These are phyloP conservation scores for Megalonaias nervosa DNA, from an alignment of 1,140 invertebrate species.

Conservation along the genomic window DNA sequence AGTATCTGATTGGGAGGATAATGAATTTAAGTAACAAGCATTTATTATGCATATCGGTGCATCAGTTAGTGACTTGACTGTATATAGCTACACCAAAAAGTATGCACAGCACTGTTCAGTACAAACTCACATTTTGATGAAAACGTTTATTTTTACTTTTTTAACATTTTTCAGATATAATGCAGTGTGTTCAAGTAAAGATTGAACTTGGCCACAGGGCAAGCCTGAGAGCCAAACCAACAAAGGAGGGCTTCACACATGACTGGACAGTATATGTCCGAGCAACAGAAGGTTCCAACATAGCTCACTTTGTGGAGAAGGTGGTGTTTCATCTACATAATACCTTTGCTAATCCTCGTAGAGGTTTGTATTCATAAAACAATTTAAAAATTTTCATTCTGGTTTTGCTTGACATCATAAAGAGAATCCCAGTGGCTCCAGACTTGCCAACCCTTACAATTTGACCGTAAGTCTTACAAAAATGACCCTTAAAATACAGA, in stretches of 20 bases:
- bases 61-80: too few relatives aligned
- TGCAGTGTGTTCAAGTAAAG: slow-evolving; percentile 84
- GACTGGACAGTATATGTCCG: slow-evolving; percentile 98
- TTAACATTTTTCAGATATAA: slow-evolving; percentile 1
- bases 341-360: slow-evolving; percentile 91
- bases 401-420: background rate
- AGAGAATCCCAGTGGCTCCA: background rate
- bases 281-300: slow-evolving; percentile 84
- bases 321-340: slow-evolving; percentile 94
- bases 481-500: too few relatives aligned
- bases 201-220: slow-evolving; percentile 94
- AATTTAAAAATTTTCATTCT: background rate
- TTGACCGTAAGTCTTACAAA: too few relatives aligned
- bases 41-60: too few relatives aligned
- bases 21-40: too few relatives aligned
- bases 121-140: too few relatives aligned
- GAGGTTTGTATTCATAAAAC: slow-evolving; percentile 70
- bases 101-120: too few relatives aligned
- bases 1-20: too few relatives aligned
- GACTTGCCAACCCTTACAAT: too few relatives aligned
- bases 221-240: slow-evolving; percentile 82
- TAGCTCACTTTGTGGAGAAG: slow-evolving; percentile 94
- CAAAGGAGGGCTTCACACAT: slow-evolving; percentile 93
- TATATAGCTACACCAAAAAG: too few relatives aligned
- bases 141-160: background rate